phyloP scores from a whole-genome alignment of 2,797 vertebrate species.

The Adrianichthys oophorus region DNA sequence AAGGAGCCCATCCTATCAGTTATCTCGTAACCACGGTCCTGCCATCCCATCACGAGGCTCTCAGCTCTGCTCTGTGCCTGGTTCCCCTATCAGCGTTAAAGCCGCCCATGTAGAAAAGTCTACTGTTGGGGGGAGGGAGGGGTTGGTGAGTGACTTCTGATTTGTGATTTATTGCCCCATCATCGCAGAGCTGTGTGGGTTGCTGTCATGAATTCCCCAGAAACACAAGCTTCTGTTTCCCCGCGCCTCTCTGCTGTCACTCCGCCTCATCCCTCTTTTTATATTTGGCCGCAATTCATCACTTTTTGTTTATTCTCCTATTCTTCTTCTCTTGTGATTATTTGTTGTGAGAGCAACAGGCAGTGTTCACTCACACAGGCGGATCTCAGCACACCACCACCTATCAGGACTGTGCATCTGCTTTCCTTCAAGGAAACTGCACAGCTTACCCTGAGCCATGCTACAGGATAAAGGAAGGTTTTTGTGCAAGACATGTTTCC shows the following conservation, averaged over 20 bases:
- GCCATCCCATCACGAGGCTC: conserved; percentile 59
- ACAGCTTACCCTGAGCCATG: conserved; percentile 22
- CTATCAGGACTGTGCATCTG: conserved; percentile 13
- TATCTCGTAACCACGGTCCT: conserved; percentile 44
- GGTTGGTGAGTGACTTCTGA: conserved; percentile 51
- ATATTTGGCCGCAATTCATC: conserved; percentile 46
- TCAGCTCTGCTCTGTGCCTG: conserved; percentile 53
- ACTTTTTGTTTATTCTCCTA: conserved; percentile 41
- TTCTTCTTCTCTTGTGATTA: conserved; percentile 20
- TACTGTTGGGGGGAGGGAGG: conserved; percentile 45
- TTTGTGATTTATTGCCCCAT: conserved; percentile 62
- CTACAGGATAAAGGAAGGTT: conserved; percentile 26
- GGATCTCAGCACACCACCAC: conserved; percentile 32
- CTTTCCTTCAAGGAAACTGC: conserved; percentile 14
- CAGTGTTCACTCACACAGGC: conserved; percentile 31
- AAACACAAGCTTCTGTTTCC: conserved; percentile 28
- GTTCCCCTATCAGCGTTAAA: conserved; percentile 55
- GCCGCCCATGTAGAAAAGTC: conserved; percentile 62
- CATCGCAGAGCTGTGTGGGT: conserved; percentile 25
- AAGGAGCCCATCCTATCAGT: conserved; percentile 59
- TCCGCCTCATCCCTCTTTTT: conserved; percentile 33
- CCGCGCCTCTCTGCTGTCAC: conserved; percentile 22
- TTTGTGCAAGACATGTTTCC: conserved; percentile 18
- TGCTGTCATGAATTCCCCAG: conserved; percentile 37
- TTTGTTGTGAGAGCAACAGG: conserved; percentile 1